These are phyloP conservation scores for Teleogryllus occipitalis DNA, from an alignment of 1,140 invertebrate species.

Conservation along the genomic window DNA sequence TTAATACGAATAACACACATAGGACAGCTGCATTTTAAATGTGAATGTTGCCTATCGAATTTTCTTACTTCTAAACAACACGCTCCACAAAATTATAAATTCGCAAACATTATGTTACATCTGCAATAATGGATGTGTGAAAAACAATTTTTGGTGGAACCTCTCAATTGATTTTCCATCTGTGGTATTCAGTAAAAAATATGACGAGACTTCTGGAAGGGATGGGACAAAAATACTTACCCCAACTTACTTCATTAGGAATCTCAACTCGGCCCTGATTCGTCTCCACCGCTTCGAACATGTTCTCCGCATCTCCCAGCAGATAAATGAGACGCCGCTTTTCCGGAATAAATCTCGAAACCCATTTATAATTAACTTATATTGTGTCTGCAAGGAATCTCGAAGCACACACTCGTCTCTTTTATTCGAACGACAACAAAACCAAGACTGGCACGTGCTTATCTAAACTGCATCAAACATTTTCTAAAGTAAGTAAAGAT, in stretches of 20 bases:
- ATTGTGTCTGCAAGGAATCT: background rate
- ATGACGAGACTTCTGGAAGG: too few species aligned
- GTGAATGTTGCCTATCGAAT: too few species aligned
- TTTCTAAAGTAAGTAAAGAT: slow-evolving; percentile 15
- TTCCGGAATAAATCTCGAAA: slow-evolving; percentile 1
- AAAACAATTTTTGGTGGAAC: too few species aligned
- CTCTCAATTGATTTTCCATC: too few species aligned
- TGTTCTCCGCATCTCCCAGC: background rate
- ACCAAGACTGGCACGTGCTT: background rate
- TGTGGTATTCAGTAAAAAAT: too few species aligned
- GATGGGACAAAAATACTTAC: background rate
- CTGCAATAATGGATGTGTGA: too few species aligned
- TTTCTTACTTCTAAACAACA: too few species aligned
- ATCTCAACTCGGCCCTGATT: background rate
- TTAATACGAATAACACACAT: too few species aligned
- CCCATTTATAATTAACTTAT: slow-evolving; percentile 2
- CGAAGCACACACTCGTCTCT: background rate
- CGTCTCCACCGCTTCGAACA: background rate
- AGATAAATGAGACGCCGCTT: background rate
- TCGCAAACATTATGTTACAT: too few species aligned
- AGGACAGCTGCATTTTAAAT: too few species aligned
- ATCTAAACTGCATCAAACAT: slow-evolving; percentile 1
- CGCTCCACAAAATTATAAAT: too few species aligned
- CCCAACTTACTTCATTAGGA: background rate
- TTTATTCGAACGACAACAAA: background rate